phyloP scores from a whole-genome alignment of 35 echinoderm and acorn worm species.

The Eucidaris tribuloides region DNA sequence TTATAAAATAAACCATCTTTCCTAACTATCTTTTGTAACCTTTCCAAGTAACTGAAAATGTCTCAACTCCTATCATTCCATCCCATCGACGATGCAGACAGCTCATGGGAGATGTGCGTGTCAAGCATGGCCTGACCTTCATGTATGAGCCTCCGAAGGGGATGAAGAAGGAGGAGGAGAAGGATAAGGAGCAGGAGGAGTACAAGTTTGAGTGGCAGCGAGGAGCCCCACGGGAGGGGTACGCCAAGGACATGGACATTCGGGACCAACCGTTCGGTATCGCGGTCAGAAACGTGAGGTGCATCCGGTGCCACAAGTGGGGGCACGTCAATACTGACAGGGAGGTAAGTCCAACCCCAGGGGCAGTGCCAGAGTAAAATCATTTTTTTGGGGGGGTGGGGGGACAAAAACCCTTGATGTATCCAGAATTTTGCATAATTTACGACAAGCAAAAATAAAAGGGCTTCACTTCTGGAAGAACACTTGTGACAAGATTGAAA shows the following conservation, averaged over 20 bases:
- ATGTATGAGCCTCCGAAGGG: slow-evolving; percentile 99
- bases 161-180: slow-evolving; percentile 56
- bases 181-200: slow-evolving; percentile 59
- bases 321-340: slow-evolving; percentile 96
- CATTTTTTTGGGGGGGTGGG: no score
- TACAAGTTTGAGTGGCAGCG: slow-evolving; percentile 97
- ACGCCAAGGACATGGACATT: slow-evolving; percentile 72
- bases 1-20: no score
- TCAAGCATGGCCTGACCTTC: slow-evolving; percentile 97
- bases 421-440: no score
- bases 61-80: no score
- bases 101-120: slow-evolving; percentile 95
- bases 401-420: no score
- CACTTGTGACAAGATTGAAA: no score
- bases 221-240: slow-evolving; percentile 64
- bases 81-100: no score
- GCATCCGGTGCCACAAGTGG: slow-evolving; percentile 91
- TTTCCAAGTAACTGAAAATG: no score
- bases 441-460: no score
- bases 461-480: no score
- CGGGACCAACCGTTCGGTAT: slow-evolving; percentile 77
- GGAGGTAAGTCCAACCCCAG: slow-evolving; percentile 92
- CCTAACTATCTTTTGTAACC: no score
- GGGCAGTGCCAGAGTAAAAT: no score
- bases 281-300: slow-evolving; percentile 85